Evolutionary conservation across 1,140 invertebrate species (phyloP).

Genomic region (Leptoteleia sp.): DNA sequence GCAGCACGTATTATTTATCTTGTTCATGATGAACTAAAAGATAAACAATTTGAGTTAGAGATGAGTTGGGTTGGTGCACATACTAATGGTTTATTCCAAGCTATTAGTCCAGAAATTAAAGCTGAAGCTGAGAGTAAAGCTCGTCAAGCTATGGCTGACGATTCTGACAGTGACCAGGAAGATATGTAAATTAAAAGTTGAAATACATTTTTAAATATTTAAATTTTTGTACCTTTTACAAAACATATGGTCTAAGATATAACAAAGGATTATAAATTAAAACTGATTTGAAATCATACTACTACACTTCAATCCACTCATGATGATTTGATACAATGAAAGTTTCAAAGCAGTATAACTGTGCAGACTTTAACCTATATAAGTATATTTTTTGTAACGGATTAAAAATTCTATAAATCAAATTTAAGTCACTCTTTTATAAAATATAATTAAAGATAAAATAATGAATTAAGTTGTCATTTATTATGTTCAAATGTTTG

Average conservation of each 20-base stretch:
- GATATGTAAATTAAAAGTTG: slow-evolving; percentile 82
- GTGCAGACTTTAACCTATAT: no score
- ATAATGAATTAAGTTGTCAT: no score
- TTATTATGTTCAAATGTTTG: no score
- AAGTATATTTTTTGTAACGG: no score
- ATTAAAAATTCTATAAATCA: no score
- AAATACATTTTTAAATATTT: not conserved
- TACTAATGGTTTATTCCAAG: slow-evolving; percentile 88
- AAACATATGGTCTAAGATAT: slow-evolving; percentile 19
- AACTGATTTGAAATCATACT: not conserved
- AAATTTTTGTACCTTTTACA: slow-evolving; percentile 41
- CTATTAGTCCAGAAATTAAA: slow-evolving; percentile 85
- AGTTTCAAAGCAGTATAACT: no score
- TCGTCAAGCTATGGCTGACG: slow-evolving; percentile 90
- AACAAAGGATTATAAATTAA: slow-evolving; percentile 29
- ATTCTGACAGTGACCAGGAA: slow-evolving; percentile 92
- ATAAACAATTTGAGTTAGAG: slow-evolving; percentile 98
- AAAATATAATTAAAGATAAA: no score
- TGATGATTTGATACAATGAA: no score
- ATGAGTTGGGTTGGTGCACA: slow-evolving; percentile 96
- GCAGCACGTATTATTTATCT: slow-evolving; percentile 97
- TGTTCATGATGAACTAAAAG: slow-evolving; percentile 99
- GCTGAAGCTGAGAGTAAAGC: slow-evolving; percentile 90
- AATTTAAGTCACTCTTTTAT: no score
- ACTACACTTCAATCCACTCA: no score